Percentiles rank a stretch among this genome's conserved stretches.
These are phyloP conservation scores for Chelonus insularis DNA, from an alignment of 1,140 invertebrate genomes.

Conservation along the genomic window DNA sequence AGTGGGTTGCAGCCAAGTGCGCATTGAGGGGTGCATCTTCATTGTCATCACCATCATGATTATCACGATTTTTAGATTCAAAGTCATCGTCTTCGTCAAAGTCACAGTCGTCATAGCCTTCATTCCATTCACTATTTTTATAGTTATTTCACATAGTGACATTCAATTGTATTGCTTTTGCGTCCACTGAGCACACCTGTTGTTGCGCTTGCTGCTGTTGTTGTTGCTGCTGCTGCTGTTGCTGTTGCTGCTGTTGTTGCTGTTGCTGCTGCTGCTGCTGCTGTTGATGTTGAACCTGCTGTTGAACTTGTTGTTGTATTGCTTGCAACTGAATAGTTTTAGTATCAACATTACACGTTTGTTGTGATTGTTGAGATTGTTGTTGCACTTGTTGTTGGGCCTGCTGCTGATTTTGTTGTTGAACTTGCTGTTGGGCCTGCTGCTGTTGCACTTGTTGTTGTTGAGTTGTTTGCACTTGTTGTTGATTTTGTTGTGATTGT, in stretches of 20 bases:
- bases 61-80: conserved; percentile 9
- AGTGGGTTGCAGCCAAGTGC: conserved; percentile 57
- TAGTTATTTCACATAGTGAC: conserved; percentile 59
- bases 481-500: conserved; percentile 27
- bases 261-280: conserved; percentile 40
- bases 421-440: conserved; percentile 37
- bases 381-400: conserved; percentile 41
- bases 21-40: conserved; percentile 49
- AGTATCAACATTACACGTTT: conserved; percentile 44
- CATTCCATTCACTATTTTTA: conserved; percentile 44
- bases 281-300: conserved; percentile 44
- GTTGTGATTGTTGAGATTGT: conserved; percentile 36
- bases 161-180: conserved; percentile 60
- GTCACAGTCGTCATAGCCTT: conserved; percentile 8
- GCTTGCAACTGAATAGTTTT: conserved; percentile 42
- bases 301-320: conserved; percentile 42
- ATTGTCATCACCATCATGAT: conserved; percentile 36
- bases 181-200: conserved; percentile 54
- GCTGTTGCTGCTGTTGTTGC: conserved; percentile 44
- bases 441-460: conserved; percentile 35
- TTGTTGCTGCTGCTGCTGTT: conserved; percentile 50
- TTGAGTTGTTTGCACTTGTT: conserved; percentile 38
- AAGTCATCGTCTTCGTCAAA: conserved; percentile 43
- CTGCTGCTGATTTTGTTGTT: conserved; percentile 36
- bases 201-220: conserved; percentile 53